Evolutionary conservation across 2,797 vertebrate genomes (phyloP).

Genomic region (Paguma larvata): DNA sequence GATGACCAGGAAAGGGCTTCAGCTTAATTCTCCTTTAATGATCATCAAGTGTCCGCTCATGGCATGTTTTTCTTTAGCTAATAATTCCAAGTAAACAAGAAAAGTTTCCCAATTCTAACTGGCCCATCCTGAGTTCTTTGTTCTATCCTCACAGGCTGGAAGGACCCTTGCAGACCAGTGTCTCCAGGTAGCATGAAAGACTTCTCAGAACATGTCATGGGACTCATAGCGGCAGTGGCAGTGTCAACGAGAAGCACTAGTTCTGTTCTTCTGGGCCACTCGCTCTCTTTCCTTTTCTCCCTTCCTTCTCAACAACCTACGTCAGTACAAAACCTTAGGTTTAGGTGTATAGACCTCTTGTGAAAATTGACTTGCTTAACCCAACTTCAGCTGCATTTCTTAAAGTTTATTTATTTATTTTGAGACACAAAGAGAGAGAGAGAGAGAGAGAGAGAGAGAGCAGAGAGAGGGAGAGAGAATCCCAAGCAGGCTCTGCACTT

Average conservation of each 20-base stretch:
- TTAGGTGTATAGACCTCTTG: background rate
- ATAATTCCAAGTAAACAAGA: background rate
- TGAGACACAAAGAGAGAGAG: too few species aligned
- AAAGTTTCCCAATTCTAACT: background rate
- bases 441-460: too few species aligned
- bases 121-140: background rate
- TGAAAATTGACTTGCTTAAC: background rate
- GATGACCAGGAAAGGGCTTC: background rate
- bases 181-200: background rate
- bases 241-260: background rate
- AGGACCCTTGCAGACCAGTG: background rate
- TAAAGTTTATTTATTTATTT: too few species aligned
- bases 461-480: too few species aligned
- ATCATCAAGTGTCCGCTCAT: background rate
- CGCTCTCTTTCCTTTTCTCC: background rate
- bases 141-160: background rate
- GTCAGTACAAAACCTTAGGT: background rate
- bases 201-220: background rate
- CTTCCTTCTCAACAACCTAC: background rate
- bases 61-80: background rate
- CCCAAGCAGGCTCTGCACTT: too few species aligned
- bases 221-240: background rate
- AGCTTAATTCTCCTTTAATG: background rate
- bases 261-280: background rate
- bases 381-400: background rate